Percentiles rank a stretch among this genome's conserved stretches.
Evolutionary conservation across 2,797 vertebrate species (phyloP).

Genomic region (Pangasius macronema): DNA sequence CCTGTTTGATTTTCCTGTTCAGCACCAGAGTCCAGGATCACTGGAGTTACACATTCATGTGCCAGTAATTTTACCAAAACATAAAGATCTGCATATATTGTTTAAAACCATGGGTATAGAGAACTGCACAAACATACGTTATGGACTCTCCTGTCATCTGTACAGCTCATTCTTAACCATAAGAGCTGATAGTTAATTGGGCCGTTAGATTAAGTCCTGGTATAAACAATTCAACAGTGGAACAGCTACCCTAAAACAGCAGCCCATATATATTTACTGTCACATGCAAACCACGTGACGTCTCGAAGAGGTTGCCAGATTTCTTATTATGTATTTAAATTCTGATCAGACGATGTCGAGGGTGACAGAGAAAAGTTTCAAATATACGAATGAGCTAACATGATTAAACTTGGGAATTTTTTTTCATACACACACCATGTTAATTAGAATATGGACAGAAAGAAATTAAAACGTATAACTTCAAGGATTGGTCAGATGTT

Average conservation of each 20-base stretch:
- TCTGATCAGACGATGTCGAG: neutral
- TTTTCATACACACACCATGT: accelerated
- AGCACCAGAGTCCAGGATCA: neutral
- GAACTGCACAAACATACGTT: neutral
- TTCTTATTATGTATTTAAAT: accelerated
- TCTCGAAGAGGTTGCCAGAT: conserved; percentile 22
- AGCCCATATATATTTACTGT: neutral
- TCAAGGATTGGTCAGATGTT: too few species aligned
- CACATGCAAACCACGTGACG: conserved; percentile 29
- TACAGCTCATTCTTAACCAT: neutral
- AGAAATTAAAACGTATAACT: neutral
- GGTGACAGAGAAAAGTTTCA: neutral
- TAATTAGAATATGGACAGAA: neutral
- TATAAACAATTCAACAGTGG: neutral
- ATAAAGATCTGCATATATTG: neutral
- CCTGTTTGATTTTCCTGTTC: neutral
- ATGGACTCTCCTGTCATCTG: neutral
- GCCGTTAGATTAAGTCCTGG: neutral
- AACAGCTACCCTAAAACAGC: neutral
- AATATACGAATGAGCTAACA: neutral
- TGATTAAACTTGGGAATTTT: accelerated
- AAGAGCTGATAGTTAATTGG: neutral
- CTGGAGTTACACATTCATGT: neutral
- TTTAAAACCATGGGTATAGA: neutral
- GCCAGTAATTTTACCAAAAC: neutral